These are phyloP conservation scores for Drosophila bocki DNA, from an alignment of 1,140 invertebrate genomes.

Conservation along the genomic window DNA sequence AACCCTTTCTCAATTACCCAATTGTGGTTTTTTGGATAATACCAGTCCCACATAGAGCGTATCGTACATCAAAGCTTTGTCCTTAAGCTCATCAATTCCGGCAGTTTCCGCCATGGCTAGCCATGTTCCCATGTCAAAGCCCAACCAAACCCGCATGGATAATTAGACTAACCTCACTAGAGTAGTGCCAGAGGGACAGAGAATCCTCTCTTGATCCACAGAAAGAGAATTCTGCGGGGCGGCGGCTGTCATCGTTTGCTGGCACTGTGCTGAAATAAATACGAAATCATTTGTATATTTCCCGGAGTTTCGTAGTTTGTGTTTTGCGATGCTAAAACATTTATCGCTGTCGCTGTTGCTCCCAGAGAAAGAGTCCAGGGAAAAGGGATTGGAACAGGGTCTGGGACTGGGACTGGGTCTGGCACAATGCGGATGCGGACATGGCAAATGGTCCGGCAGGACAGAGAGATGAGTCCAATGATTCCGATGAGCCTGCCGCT, in stretches of 20 bases:
- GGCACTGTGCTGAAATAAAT: conserved; percentile 73
- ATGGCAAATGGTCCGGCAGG: conserved; percentile 73
- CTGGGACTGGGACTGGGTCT: neutral
- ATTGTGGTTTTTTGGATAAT: conserved; percentile 5
- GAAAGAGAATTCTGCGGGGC: conserved; percentile 31
- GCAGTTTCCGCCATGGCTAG: conserved; percentile 3
- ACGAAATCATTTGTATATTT: conserved; percentile 84
- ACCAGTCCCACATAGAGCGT: neutral
- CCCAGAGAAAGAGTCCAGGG: conserved; percentile 37
- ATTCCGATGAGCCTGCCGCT: conserved; percentile 58
- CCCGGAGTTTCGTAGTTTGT: conserved; percentile 76
- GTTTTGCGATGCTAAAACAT: conserved; percentile 78
- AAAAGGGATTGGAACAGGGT: conserved; percentile 6
- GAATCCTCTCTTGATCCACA: conserved; percentile 21
- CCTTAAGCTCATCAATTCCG: conserved; percentile 27
- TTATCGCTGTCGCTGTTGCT: conserved; percentile 70
- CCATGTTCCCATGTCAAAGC: conserved; percentile 11
- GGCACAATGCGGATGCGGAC: conserved; percentile 62
- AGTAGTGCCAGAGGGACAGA: neutral
- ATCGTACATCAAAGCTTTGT: conserved; percentile 11
- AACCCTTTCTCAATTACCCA: neutral
- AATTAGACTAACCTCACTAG: conserved; percentile 56
- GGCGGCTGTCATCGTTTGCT: conserved; percentile 28
- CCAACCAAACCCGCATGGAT: conserved; percentile 40
- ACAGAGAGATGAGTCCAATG: conserved; percentile 64